Base-by-base conservation (phyloP, 2,113 vertebrate genomes). In the Centrocercus urophasianus region DNA sequence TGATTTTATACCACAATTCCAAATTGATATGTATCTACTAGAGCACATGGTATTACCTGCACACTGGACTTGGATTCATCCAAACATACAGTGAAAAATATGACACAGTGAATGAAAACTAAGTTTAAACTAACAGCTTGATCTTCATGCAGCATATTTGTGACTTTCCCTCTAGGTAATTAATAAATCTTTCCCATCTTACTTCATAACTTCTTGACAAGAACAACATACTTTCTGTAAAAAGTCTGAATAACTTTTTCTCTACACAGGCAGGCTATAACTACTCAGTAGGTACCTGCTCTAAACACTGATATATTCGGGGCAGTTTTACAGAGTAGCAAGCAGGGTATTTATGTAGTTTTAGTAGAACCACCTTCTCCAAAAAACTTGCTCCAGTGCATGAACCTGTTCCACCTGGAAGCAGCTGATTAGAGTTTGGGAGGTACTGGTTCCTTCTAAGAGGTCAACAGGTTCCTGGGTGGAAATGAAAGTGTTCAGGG, bases 381-480 rank as follows among this genome's bases (percentile, higher is more conserved):
- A 86, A 77, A 83, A 74, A 74, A 50, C 69, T 83, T 83, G 28
- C 30, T 83, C 75, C 3, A 1, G 2, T 21, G 38, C 7, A 16
- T 18, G 34, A 61, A 69, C 71, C 36, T 70, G 30, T 67, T 89
- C 90, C 79, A 47, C 91, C 82, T 91, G 93, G 64, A 95, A 61
- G 8, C 20, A 66, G 72, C 16, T 30, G 32, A 93, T 96, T 66
- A 74, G 72, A 93, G 72, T 80, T 61, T 77, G 60, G 75, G 54
- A 95, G 72, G 67, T 85, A 93, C 8, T 3, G 45, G 86, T 40
- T 91, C 25, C 32, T 80, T 74, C 60, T 57, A 60, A 76, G 52
- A 63, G 91, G 89, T 95, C 93, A 89, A 8, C 32, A 80, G 34
- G 64, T 76, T 89, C 25, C 75, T n/a, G 57, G 28, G 50, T 80